These are phyloP conservation scores for Gadopsis bispinosus DNA, from an alignment of 2,797 vertebrate species.

Conservation along the genomic window DNA sequence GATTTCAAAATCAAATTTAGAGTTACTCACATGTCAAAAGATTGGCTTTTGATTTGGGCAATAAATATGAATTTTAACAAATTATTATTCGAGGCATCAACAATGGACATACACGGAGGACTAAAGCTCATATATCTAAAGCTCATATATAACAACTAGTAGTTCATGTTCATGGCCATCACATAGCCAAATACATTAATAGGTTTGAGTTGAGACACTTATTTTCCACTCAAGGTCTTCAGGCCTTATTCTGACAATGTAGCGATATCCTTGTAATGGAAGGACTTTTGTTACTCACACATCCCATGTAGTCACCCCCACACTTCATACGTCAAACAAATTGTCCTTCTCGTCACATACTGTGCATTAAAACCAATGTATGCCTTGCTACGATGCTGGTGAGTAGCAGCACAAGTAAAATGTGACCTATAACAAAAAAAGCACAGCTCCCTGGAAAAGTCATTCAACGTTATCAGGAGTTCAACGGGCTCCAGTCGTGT, in stretches of 20 bases:
- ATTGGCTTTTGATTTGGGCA: conserved; percentile 48
- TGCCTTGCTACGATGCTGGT: background rate
- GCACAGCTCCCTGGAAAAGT: conserved; percentile 26
- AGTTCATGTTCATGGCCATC: background rate
- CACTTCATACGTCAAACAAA: conserved; percentile 5
- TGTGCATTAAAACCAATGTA: conserved; percentile 30
- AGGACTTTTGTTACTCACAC: background rate
- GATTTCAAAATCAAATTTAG: background rate
- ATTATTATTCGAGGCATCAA: conserved; percentile 29
- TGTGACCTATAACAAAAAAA: background rate
- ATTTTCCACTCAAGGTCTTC: background rate
- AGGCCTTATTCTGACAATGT: background rate
- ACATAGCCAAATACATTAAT: conserved; percentile 18
- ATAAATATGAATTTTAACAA: conserved; percentile 60
- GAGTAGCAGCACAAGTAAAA: conserved; percentile 1
- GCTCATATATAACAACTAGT: background rate
- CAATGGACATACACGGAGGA: conserved; percentile 6
- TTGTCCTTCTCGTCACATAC: background rate
- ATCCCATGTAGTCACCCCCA: background rate
- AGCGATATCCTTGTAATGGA: conserved; percentile 7
- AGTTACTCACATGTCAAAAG: conserved; percentile 16
- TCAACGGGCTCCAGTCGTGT: background rate
- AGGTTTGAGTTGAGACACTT: background rate
- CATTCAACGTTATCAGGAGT: background rate
- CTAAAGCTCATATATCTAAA: background rate